Evolutionary conservation across 2,888 invertebrate genomes (phyloP).

Genomic region (Leptopilina myrica): DNA sequence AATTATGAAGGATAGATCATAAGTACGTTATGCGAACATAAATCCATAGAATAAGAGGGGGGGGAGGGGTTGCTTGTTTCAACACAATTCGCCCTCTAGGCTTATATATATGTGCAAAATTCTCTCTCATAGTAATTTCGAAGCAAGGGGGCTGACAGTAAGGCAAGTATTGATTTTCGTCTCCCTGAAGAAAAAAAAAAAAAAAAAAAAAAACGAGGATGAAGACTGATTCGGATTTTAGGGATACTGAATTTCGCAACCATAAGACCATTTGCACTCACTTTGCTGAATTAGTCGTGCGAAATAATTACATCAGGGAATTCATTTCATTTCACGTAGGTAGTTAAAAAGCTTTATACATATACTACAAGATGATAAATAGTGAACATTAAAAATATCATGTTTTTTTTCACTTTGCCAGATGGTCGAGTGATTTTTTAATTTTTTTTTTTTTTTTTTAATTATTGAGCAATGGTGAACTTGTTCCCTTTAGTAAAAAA

Average conservation of each 20-base stretch:
- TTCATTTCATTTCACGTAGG: slow-evolving; percentile 40
- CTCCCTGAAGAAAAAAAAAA: slow-evolving; percentile 48
- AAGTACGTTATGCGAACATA: neutral
- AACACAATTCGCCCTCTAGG: slow-evolving; percentile 14
- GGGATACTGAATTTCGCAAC: slow-evolving; percentile 27
- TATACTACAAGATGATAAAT: no score
- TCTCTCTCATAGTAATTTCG: slow-evolving; percentile 42
- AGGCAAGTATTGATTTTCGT: slow-evolving; percentile 57
- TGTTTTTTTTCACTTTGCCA: no score
- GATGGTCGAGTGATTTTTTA: no score
- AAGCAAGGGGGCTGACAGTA: slow-evolving; percentile 43
- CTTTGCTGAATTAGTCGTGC: slow-evolving; percentile 59
- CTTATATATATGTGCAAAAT: slow-evolving; percentile 29
- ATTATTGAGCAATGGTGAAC: no score
- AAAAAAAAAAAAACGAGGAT: slow-evolving; percentile 42
- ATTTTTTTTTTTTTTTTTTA: no score
- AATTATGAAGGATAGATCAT: neutral
- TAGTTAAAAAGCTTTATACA: no score
- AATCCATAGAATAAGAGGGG: neutral
- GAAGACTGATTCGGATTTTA: slow-evolving; percentile 38
- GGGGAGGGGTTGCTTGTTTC: neutral
- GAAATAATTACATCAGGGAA: slow-evolving; percentile 60
- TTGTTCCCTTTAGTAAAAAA: no score
- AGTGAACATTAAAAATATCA: no score
- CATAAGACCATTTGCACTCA: slow-evolving; percentile 57